Evolutionary conservation across 53 echinoderm and acorn worm genomes (phyloP).

Genomic region (Henricia sp.): DNA sequence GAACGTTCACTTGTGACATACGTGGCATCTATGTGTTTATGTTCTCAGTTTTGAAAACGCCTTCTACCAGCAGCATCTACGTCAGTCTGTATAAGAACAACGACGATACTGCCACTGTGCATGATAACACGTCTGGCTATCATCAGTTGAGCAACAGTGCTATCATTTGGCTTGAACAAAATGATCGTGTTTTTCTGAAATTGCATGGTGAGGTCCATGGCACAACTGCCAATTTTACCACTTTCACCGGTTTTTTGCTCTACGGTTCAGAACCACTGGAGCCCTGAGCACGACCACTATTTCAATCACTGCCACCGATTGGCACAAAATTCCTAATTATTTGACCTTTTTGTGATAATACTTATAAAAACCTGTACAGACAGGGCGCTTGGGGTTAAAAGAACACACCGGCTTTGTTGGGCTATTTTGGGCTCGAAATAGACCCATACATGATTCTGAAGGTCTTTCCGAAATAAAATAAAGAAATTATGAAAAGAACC

Average conservation of each 20-base stretch:
- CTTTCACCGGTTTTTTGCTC: conserved; percentile 2
- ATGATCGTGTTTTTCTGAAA: background rate
- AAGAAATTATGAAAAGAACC: too few species aligned
- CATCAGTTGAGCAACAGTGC: background rate
- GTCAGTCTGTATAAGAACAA: background rate
- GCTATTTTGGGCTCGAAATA: too few species aligned
- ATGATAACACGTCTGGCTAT: background rate
- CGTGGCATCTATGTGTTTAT: conserved; percentile 18
- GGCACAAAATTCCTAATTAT: too few species aligned
- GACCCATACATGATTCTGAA: too few species aligned
- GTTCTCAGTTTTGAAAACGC: conserved; percentile 21
- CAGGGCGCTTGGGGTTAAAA: too few species aligned
- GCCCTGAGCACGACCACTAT: too few species aligned
- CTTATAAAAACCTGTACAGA: too few species aligned
- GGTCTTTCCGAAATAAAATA: too few species aligned
- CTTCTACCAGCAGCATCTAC: background rate
- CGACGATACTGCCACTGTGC: background rate
- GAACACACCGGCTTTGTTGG: too few species aligned
- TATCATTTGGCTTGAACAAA: background rate
- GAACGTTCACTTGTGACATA: background rate
- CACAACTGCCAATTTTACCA: background rate
- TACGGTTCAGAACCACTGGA: too few species aligned
- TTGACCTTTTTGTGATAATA: too few species aligned
- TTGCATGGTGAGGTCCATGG: background rate
- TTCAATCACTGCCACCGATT: too few species aligned